Evolutionary conservation across 1,140 invertebrate genomes (phyloP), one percentile per base, ranked within the genome.

Genomic region (Pemphigus obesinymphae): DNA sequence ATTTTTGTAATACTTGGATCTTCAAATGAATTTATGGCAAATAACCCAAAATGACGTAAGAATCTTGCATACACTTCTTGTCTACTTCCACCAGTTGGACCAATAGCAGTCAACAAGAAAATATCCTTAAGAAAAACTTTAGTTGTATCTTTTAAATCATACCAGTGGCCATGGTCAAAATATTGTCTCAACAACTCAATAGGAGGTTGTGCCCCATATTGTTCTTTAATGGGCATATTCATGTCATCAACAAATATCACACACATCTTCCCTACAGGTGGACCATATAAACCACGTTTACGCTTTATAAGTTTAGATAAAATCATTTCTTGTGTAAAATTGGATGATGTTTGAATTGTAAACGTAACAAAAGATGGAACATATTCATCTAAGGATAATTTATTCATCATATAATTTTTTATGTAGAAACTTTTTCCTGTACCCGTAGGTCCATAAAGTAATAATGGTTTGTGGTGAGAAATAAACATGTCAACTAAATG

Each of bases 211-310:
- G 96, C 95, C 20, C 96, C 96, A 86, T 93, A 97, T 8, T 89
- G 88, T 85, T 94, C 93, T 85, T 93, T 92, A 80, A 93, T 90
- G 0, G 96, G 95, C 93, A 97, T 95, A 85, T 95, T 96, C 66
- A 99, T 87, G 87, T 98, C 97, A 86, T 99, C 82, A 5, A 85
- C 83, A 82, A 86, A 86, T 76, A 86, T 82, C 40, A 85, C 76
- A 83, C 84, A 85, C 84, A 93, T 93, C 88, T 96, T 97, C 0
- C 96, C 96, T 89, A 98, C 92, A 0, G 95, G 90, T 1, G 97
- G 97, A 1, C 97, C 97, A 87, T 91, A 99, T 0, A 97, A 95
- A 4, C 96, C 96, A 88, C 98, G 97, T 55, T 96, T 89, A 82
- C 96, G 88, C 86, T 94, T 89, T 80, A 92, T 91, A 20, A 98